Percentiles rank a stretch among this genome's conserved stretches.
Conservation (phyloP, 2,113 vertebrate species). For the Microtus oregoni region DNA sequence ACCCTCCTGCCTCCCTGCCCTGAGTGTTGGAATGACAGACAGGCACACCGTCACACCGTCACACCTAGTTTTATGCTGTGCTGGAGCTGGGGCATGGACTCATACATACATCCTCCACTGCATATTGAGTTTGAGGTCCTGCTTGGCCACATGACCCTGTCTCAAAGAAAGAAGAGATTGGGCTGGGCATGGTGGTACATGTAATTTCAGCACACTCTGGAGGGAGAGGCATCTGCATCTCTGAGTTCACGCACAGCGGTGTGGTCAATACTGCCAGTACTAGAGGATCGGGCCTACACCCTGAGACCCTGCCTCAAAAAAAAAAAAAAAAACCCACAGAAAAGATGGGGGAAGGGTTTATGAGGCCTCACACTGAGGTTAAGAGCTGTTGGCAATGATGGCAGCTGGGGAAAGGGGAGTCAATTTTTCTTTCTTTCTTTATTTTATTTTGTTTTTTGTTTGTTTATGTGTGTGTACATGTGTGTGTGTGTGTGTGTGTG, state of each 20-base stretch:
- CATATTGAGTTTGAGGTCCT: neutral
- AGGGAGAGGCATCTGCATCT: neutral
- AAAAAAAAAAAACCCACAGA: neutral
- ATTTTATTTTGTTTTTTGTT: neutral
- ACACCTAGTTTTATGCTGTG: neutral
- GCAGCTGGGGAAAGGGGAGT: neutral
- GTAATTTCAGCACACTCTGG: neutral
- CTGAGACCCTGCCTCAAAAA: neutral
- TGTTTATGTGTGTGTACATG: too few relatives aligned
- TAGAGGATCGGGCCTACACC: neutral
- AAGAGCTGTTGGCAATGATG: neutral
- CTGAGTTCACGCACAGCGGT: neutral
- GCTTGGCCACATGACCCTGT: neutral
- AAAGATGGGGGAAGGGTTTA: neutral
- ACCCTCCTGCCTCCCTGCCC: neutral
- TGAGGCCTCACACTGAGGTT: neutral
- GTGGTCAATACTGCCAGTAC: neutral
- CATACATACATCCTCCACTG: neutral
- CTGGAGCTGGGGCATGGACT: neutral
- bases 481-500: rapidly evolving
- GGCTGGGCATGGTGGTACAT: neutral
- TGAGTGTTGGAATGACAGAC: neutral
- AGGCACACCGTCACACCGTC: too few relatives aligned
- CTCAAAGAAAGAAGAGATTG: neutral
- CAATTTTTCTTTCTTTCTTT: neutral